phyloP scores from a whole-genome alignment of 2,113 vertebrate genomes.

The Rhegmatorhina hoffmannsi region DNA sequence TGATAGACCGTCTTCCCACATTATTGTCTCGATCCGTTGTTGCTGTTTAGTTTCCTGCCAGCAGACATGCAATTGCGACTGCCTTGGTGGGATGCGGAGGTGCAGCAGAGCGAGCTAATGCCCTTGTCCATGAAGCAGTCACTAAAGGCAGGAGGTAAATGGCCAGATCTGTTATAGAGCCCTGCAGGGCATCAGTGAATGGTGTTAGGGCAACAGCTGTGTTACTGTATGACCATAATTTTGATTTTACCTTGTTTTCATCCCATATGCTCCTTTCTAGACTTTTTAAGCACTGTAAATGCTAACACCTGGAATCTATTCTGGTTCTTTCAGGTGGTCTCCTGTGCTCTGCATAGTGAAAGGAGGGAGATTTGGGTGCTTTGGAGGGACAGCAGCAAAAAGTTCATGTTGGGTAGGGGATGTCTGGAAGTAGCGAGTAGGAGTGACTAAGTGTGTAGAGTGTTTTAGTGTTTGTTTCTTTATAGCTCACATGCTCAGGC shows the following conservation, averaged over 20 bases:
- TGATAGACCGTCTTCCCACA: background rate
- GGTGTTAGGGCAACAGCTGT: background rate
- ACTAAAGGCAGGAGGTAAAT: background rate
- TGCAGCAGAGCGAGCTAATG: background rate
- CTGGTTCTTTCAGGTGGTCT: background rate
- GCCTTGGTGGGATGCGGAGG: background rate
- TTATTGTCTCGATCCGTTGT: background rate
- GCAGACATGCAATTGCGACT: background rate
- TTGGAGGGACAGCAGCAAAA: background rate
- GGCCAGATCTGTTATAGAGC: background rate
- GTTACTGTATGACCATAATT: background rate
- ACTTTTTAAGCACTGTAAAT: background rate
- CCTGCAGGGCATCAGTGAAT: background rate
- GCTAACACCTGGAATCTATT: background rate
- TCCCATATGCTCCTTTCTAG: background rate
- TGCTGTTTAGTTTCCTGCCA: background rate
- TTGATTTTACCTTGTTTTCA: background rate
- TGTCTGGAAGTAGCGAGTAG: background rate
- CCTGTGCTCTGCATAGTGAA: accelerated
- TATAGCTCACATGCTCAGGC: background rate
- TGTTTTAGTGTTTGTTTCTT: background rate
- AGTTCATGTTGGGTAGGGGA: too few species aligned
- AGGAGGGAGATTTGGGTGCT: background rate
- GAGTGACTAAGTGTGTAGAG: background rate
- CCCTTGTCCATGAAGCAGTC: accelerated